A percentile compares a stretch with the other conserved stretches of the same genome.
phyloP scores from a whole-genome alignment of 2,888 invertebrate species.

The Orchesellides sinensis region DNA sequence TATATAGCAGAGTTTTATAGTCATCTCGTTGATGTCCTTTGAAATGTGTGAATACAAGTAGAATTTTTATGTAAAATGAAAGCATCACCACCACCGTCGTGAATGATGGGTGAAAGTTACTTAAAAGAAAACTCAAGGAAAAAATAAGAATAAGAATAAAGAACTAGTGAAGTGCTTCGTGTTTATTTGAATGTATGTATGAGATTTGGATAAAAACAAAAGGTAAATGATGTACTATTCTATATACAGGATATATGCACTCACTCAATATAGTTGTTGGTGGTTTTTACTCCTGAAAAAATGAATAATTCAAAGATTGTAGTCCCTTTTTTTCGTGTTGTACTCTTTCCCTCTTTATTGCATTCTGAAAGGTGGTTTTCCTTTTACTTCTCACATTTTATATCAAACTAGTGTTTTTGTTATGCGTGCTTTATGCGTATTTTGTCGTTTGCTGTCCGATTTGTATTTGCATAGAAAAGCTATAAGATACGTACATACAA shows the following conservation, averaged over 20 bases:
- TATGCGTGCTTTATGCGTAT: background rate
- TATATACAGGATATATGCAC: background rate
- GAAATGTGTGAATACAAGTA: too few species aligned
- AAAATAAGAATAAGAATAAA: background rate
- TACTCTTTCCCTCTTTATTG: background rate
- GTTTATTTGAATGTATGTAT: background rate
- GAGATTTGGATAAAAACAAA: background rate
- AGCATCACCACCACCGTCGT: too few species aligned
- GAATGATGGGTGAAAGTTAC: too few species aligned
- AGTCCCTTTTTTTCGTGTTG: constrained; percentile 41
- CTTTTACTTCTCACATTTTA: background rate
- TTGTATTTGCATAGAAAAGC: background rate
- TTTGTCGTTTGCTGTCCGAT: background rate
- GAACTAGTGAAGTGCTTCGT: background rate
- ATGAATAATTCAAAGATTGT: constrained; percentile 34
- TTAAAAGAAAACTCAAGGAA: too few species aligned
- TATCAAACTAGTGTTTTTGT: background rate
- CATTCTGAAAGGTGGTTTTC: too few species aligned
- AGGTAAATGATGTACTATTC: background rate
- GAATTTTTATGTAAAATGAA: too few species aligned
- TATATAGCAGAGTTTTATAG: too few species aligned
- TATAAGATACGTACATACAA: background rate
- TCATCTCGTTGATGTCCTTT: too few species aligned
- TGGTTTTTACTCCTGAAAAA: constrained; percentile 7
- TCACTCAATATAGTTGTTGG: too few species aligned